phyloP scores from a whole-genome alignment of 2,113 vertebrate species.

The Pseudorhombus dupliciocellatus region DNA sequence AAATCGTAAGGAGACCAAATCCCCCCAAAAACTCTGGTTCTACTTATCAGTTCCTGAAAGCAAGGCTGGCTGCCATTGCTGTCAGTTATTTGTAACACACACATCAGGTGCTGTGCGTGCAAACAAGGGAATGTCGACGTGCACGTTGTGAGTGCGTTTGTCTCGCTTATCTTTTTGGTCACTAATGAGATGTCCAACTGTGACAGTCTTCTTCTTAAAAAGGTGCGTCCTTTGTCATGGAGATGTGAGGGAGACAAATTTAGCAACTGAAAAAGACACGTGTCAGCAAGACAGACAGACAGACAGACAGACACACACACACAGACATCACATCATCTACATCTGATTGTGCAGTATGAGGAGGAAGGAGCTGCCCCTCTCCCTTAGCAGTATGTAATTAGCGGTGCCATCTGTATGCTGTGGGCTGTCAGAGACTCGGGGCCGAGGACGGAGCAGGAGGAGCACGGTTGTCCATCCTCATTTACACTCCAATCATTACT shows the following conservation, averaged over 20 bases:
- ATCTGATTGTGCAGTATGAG: background rate
- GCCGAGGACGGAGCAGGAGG: conserved; percentile 69
- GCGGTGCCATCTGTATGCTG: conserved; percentile 75
- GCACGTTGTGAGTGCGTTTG: background rate
- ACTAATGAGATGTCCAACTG: conserved; percentile 60
- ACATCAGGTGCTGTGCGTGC: background rate
- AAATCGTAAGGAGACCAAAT: too few species aligned
- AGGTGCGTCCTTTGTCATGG: conserved; percentile 19
- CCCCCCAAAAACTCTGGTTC: too few species aligned
- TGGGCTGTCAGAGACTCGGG: conserved; percentile 66
- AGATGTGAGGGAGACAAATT: conserved; percentile 35
- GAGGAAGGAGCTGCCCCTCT: conserved; percentile 28
- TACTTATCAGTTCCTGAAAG: too few species aligned
- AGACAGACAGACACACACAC: background rate
- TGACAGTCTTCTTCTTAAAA: conserved; percentile 22
- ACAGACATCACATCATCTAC: conserved; percentile 10
- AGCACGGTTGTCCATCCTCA: conserved; percentile 70
- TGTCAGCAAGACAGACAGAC: conserved; percentile 45
- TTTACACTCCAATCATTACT: conserved; percentile 74
- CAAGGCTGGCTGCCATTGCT: background rate
- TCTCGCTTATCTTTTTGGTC: conserved; percentile 6
- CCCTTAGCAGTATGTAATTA: conserved; percentile 71
- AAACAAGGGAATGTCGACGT: background rate
- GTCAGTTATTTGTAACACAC: background rate
- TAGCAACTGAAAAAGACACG: conserved; percentile 38